phyloP scores from a whole-genome alignment of 2,113 vertebrate genomes.

The Toxostoma redivivum region DNA sequence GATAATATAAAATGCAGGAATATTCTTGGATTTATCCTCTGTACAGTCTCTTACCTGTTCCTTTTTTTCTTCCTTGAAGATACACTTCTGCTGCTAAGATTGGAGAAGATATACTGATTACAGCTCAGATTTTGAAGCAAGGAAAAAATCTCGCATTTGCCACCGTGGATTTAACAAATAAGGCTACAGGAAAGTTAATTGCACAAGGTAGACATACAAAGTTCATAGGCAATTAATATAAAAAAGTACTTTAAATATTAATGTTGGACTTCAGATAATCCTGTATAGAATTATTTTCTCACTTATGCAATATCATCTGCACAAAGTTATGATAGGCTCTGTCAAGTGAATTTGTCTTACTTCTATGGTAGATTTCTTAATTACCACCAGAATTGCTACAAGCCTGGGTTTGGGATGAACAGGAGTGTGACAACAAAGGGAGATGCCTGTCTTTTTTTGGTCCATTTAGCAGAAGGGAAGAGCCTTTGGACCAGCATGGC shows the following conservation, averaged over 20 bases:
- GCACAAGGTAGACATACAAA: slow-evolving; percentile 97
- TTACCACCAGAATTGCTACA: background rate
- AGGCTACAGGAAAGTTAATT: slow-evolving; percentile 86
- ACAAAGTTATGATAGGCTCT: background rate
- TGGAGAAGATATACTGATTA: slow-evolving; percentile 91
- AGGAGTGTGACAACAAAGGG: background rate
- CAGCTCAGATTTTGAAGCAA: slow-evolving; percentile 91
- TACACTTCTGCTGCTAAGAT: slow-evolving; percentile 91
- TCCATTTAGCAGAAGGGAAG: background rate
- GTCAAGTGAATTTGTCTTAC: background rate
- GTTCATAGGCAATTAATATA: slow-evolving; percentile 76
- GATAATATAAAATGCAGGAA: background rate
- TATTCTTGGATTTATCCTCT: background rate
- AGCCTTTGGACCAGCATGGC: background rate
- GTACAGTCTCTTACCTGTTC: background rate
- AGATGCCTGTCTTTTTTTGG: background rate
- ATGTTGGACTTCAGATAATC: background rate
- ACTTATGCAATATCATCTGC: background rate
- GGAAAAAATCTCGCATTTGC: slow-evolving; percentile 87
- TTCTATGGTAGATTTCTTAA: background rate
- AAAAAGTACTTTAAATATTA: background rate
- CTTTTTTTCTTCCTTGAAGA: slow-evolving; percentile 70
- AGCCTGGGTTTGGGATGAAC: background rate
- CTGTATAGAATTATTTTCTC: background rate
- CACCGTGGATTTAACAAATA: slow-evolving; percentile 89